phyloP scores from a whole-genome alignment of 2,888 invertebrate species.

The Fragum whitleyi region DNA sequence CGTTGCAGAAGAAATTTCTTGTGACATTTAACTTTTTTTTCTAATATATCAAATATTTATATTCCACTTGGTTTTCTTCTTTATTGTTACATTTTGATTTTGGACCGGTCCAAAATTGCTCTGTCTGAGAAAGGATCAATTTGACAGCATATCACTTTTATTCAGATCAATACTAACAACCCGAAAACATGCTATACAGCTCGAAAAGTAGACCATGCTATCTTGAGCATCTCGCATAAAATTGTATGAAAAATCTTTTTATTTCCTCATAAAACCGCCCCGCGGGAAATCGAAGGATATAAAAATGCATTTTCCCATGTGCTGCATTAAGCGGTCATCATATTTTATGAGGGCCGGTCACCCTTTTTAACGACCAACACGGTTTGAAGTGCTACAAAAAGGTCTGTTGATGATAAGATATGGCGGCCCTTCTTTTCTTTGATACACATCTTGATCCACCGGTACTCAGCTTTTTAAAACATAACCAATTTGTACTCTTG shows the following conservation, averaged over 20 bases:
- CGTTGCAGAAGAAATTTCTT: no score
- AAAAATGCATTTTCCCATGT: conserved; percentile 49
- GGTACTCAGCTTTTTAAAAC: no score
- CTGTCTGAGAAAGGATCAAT: not conserved
- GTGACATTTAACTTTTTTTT: no score
- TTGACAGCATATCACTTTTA: not conserved
- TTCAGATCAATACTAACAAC: conserved; percentile 5
- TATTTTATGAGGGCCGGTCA: not conserved
- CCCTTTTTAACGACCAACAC: conserved; percentile 34
- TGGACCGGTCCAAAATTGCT: not conserved
- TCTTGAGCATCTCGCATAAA: conserved; percentile 31
- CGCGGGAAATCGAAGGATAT: conserved; percentile 52
- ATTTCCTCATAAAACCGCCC: conserved; percentile 46
- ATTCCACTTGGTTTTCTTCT: no score
- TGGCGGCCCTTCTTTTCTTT: not conserved
- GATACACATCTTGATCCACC: not conserved
- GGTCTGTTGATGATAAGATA: conserved; percentile 30
- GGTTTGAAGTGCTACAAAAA: conserved; percentile 47
- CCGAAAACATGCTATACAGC: not conserved
- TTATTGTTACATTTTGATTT: no score
- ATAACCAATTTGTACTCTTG: no score
- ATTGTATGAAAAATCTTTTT: conserved; percentile 48
- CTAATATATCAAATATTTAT: no score
- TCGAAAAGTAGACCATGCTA: conserved; percentile 19
- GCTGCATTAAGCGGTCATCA: conserved; percentile 43